Evolutionary conservation across 2,113 vertebrate genomes (phyloP), one percentile per base, ranked within the genome.

Genomic region (Ovibos moschatus): DNA sequence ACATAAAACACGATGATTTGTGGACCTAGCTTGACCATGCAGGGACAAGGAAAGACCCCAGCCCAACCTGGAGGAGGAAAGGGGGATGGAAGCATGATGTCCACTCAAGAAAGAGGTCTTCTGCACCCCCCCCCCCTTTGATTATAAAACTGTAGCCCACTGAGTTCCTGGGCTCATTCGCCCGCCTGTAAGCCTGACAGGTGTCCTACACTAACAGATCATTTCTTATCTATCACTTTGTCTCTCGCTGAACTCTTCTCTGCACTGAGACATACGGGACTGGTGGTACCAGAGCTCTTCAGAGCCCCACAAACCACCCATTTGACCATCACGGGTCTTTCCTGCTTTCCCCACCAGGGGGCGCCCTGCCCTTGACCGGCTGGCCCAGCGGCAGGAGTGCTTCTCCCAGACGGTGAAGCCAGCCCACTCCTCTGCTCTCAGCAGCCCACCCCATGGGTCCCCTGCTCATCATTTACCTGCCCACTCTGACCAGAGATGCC

Each of bases 151-250:
- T 3, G 71, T 25, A 9, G 36, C 71, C 40, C 23, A 1, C 36
- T 7, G 71, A 25, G 36, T 27, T 27, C 36, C 71, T 43, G 71
- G 23, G 21, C 67, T 71, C 67, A 6, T 5, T 71, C 17, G n/a
- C 67, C 67, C 10, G 12, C 71, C 40, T 76, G 71, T 6, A 76
- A 3, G 71, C 40, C 71, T 27, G 6, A 76, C 71, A 27, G 23
- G 6, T 14, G 40, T 27, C 71, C 21, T 43, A 2, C 36, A 7
- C 40, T 4, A 27, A 27, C 0, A 7, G 40, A 13, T 13, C 71
- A 13, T 6, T 13, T 74, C 36, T 74, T 7, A 13, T 23, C 36
- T 25, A 2, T 14, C 43, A 30, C 40, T 76, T 14, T 7, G 36
- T 14, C 60, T 76, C 36, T 43, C 23, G 10, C 23, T 43, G 71